Evolutionary conservation across 2,888 invertebrate species (phyloP).

Genomic region (Brachylomia viminalis): DNA sequence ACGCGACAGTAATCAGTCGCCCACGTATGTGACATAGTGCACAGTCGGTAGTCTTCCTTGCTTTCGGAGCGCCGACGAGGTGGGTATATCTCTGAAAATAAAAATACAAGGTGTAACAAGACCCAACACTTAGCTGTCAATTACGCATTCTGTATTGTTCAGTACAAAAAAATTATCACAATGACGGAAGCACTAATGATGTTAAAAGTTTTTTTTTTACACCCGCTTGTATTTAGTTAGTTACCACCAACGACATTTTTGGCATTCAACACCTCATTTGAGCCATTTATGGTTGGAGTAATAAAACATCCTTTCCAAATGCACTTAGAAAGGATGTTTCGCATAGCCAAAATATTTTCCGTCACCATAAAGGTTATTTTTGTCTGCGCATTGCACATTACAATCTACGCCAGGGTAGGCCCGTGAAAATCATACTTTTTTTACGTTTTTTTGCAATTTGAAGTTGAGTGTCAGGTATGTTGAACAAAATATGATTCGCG

Average conservation of each 20-base stretch:
- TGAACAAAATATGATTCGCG: too few relatives aligned
- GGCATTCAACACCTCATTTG: not conserved
- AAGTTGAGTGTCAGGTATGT: too few relatives aligned
- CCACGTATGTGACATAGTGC: conserved; percentile 94
- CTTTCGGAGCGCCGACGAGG: conserved; percentile 69
- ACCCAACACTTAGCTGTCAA: not conserved
- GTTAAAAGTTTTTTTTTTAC: too few relatives aligned
- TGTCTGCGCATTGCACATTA: not conserved
- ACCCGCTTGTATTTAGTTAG: not conserved
- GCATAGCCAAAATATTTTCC: not conserved
- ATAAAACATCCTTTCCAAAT: not conserved
- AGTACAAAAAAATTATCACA: not conserved
- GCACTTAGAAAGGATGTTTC: not conserved
- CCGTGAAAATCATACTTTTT: too few relatives aligned
- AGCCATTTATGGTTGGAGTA: not conserved
- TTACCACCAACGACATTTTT: not conserved
- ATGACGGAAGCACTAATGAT: too few relatives aligned
- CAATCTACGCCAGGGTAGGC: too few relatives aligned
- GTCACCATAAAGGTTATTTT: not conserved
- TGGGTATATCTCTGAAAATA: conserved; percentile 66
- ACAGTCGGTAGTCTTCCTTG: conserved; percentile 84
- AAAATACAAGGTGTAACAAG: not conserved
- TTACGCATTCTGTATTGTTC: not conserved
- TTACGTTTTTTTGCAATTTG: too few relatives aligned
- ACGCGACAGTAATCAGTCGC: conserved; percentile 95